Conservation (phyloP, 2,797 vertebrate genomes). For the Anguilla anguilla region DNA sequence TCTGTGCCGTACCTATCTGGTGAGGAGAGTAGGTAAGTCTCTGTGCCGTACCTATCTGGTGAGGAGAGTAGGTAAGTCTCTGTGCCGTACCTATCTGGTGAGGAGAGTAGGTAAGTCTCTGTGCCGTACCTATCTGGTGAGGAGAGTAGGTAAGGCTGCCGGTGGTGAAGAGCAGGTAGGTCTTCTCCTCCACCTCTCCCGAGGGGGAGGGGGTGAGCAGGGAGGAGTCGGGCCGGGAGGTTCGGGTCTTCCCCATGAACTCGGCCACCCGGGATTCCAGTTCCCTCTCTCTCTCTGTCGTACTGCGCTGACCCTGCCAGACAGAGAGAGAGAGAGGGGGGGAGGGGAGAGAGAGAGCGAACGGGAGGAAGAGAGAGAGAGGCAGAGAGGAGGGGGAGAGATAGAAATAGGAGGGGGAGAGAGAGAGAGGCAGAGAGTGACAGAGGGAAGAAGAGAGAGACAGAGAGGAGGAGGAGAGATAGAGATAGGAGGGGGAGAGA, state of each 20-base stretch:
- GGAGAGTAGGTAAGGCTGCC: slow-evolving; percentile 97
- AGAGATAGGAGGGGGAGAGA: too few relatives aligned
- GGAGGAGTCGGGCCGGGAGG: slow-evolving; percentile 71
- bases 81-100: too few relatives aligned
- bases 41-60: neutral
- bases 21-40: neutral
- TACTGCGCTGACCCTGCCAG: slow-evolving; percentile 59
- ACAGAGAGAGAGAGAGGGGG: neutral
- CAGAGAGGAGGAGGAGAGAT: neutral
- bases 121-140: slow-evolving; percentile 90
- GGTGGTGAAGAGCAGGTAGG: slow-evolving; percentile 95
- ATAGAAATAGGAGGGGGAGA: too few relatives aligned
- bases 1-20: neutral
- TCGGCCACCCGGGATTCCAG: slow-evolving; percentile 85
- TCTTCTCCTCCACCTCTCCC: slow-evolving; percentile 74
- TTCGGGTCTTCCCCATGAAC: slow-evolving; percentile 81
- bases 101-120: neutral
- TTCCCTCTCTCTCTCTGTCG: slow-evolving; percentile 65
- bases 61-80: too few relatives aligned
- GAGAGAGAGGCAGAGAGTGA: too few relatives aligned
- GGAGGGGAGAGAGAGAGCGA: too few relatives aligned
- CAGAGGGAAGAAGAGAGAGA: neutral
- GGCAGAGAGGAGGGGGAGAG: too few relatives aligned
- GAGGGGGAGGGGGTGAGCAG: slow-evolving; percentile 60
- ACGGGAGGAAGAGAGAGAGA: neutral